phyloP scores from a whole-genome alignment of 2,888 invertebrate genomes.

The Tromatobia lineatoria region DNA sequence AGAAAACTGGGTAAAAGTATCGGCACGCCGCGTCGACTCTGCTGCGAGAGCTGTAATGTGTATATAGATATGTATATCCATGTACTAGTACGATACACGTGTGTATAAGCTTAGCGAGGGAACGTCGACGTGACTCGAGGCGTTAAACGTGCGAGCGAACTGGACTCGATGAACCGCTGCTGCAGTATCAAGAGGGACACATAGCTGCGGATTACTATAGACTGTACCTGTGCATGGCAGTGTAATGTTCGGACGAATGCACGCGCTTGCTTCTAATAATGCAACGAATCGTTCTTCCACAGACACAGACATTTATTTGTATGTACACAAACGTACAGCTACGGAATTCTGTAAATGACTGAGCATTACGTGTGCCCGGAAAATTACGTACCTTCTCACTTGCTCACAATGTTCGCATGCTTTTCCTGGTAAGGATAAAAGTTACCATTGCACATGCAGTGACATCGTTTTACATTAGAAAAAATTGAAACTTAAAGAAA shows the following conservation, averaged over 20 bases:
- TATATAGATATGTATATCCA: background rate
- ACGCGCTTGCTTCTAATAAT: conserved; percentile 54
- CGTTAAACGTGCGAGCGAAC: conserved; percentile 61
- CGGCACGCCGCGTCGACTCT: conserved; percentile 58
- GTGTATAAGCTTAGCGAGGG: conserved; percentile 43
- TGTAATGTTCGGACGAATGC: conserved; percentile 41
- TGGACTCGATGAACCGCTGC: conserved; percentile 66
- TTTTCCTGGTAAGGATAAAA: conserved; percentile 61
- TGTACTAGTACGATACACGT: conserved; percentile 4
- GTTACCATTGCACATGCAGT: conserved; percentile 31
- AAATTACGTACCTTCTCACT: conserved; percentile 63
- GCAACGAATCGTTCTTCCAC: conserved; percentile 50
- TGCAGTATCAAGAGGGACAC: conserved; percentile 39
- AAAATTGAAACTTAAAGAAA: background rate
- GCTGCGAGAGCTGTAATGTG: conserved; percentile 33
- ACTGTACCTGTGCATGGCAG: conserved; percentile 39
- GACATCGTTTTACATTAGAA: background rate
- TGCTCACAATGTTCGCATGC: conserved; percentile 53
- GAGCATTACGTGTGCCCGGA: conserved; percentile 67
- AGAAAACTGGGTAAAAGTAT: conserved; percentile 72
- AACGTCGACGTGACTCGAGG: conserved; percentile 67
- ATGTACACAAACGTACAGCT: background rate
- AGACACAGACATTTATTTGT: conserved; percentile 16
- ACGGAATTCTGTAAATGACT: conserved; percentile 55
- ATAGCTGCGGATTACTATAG: conserved; percentile 36